phyloP scores from a whole-genome alignment of 2,113 vertebrate species.

The Microcebus griseorufus region DNA sequence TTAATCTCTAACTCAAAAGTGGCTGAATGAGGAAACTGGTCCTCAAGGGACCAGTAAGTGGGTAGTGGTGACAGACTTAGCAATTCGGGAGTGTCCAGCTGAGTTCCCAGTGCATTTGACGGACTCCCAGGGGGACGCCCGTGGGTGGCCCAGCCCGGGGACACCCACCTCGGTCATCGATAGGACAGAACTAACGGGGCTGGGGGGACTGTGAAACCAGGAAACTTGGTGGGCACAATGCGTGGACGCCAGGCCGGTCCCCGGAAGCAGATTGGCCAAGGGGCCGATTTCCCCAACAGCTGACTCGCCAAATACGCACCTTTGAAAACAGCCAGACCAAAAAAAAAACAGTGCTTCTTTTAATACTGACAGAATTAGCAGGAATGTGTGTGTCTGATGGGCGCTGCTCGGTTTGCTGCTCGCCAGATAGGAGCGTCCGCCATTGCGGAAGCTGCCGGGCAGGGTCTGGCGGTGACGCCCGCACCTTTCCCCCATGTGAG shows the following conservation, averaged over 20 bases:
- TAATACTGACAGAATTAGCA: no score
- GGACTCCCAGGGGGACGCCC: rapidly evolving
- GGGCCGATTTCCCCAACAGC: neutral
- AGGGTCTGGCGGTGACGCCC: neutral
- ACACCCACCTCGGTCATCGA: neutral
- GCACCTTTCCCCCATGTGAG: no score
- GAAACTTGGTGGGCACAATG: rapidly evolving
- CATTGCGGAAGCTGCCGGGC: rapidly evolving
- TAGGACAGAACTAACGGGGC: rapidly evolving
- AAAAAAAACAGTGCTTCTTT: no score
- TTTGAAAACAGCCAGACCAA: no score
- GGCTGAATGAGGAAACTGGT: neutral
- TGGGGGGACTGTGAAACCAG: neutral
- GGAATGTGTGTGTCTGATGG: no score
- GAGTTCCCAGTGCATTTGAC: no score
- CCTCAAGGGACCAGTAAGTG: neutral
- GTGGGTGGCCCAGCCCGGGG: rapidly evolving
- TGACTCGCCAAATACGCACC: no score
- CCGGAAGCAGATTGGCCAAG: neutral
- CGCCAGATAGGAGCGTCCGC: rapidly evolving
- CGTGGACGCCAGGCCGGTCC: rapidly evolving
- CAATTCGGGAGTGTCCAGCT: rapidly evolving
- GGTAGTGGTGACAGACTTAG: rapidly evolving
- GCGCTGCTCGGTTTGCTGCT: neutral
- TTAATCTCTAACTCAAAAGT: rapidly evolving